Base-by-base conservation (phyloP, 2,888 invertebrate species). In the Harpalus rufipes region DNA sequence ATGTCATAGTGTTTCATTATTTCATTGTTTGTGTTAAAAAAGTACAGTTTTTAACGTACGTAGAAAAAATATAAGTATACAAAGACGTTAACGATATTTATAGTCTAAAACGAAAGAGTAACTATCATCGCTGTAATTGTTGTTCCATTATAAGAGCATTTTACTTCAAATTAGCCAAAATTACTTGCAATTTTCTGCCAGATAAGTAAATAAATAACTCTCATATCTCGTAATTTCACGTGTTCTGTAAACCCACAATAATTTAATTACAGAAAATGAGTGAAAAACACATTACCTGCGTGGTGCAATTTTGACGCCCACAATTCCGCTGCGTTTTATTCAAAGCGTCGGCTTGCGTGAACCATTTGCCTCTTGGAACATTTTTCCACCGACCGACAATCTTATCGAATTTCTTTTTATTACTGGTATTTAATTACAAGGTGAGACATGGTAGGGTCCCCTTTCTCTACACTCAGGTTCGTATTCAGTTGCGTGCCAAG, bases 391-490 rank as follows among this genome's bases (percentile, higher is more conserved):
- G n/a, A 78, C 16, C 78, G n/a, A 14, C 78, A 78, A 78, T 78
- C 78, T 78, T 78, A 78, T 78, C 78, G 32, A 78, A 78, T 78
- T 78, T 59, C 58, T 78, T 78, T 59, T 78, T 78, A 78, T 78
- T 78, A 78, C 78, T n/a, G 58, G 58, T 78, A 78, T 78, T 78
- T 78, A 78, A 78, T 78, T 78, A 78, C 59, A 78, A 78, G 78
- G 78, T 58, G 78, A 78, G 78, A 78, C 78, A 78, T 25, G 18
- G 32, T 32, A 51, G 7, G 3, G 6, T 32, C 32, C 78, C 59
- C 51, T 51, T 74, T 76, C 16, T 41, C 44, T 41, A n/a, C 41
- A 51, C 12, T 8, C 76, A 21, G 41, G 41, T 16, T 78, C 12
- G 58, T 78, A 59, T 78, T 78, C 59, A 4, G 56, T 78, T 78